These are phyloP conservation scores for Spheniscus humboldti DNA, from an alignment of 2,797 vertebrate species.

Conservation along the genomic window DNA sequence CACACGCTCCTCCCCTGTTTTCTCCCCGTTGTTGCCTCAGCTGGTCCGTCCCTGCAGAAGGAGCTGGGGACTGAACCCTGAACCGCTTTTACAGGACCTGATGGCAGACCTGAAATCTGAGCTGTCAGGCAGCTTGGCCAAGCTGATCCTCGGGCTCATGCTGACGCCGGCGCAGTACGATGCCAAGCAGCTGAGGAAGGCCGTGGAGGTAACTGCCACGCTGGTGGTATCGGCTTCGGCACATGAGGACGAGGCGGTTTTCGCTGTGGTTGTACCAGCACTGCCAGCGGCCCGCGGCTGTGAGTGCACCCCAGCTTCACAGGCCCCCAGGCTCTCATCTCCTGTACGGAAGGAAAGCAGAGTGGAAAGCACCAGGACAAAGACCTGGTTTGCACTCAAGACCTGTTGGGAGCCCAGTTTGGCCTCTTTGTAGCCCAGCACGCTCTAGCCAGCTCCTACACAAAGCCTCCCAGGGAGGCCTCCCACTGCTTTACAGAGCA, in stretches of 20 bases:
- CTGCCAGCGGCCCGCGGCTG: accelerated
- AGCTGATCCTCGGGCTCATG: slow-evolving; percentile 91
- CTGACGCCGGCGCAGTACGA: slow-evolving; percentile 90
- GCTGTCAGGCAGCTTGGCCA: slow-evolving; percentile 87
- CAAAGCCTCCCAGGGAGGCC: not conserved
- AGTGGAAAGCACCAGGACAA: not conserved
- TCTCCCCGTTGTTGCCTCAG: accelerated
- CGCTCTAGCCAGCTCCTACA: not conserved
- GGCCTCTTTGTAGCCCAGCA: not conserved
- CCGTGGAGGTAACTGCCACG: slow-evolving; percentile 83
- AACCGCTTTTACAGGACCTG: slow-evolving; percentile 77
- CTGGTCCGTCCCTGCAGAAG: accelerated
- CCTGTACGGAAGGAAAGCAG: not conserved
- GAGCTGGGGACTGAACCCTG: not conserved
- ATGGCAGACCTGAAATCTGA: slow-evolving; percentile 97
- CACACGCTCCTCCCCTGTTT: accelerated
- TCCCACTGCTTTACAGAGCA: not conserved
- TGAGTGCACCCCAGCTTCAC: not conserved
- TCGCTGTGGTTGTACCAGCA: accelerated
- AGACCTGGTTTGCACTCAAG: not conserved
- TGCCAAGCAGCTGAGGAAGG: slow-evolving; percentile 96
- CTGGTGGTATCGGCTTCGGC: not conserved
- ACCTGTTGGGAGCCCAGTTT: not conserved
- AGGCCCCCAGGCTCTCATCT: accelerated
- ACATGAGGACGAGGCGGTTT: accelerated